Conservation (phyloP, 2,888 invertebrate species). For the Ormyrus nitidulus region DNA sequence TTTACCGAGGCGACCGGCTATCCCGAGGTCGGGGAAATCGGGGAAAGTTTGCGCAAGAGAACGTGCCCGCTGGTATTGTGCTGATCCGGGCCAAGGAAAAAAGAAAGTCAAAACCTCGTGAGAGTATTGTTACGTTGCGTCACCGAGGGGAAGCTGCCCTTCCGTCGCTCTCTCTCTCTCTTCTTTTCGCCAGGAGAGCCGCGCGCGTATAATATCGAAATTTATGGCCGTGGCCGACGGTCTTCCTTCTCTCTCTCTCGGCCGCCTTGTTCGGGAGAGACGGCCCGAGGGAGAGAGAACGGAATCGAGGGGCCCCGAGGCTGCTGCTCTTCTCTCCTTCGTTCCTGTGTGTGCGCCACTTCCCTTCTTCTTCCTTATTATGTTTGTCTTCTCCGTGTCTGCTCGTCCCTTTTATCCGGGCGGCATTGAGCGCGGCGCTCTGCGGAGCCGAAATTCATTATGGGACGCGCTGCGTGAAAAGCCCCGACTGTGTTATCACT, state of each 20-base stretch:
- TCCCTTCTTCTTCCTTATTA: constrained; percentile 55
- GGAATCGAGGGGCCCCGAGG: constrained; percentile 7
- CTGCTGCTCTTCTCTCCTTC: constrained; percentile 12
- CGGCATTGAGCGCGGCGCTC: neutral
- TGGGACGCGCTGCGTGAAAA: constrained; percentile 19
- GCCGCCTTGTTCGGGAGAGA: constrained; percentile 60
- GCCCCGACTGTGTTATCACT: constrained; percentile 42
- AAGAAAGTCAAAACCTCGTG: constrained; percentile 63
- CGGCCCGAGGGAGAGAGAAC: neutral
- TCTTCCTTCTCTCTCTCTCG: constrained; percentile 26
- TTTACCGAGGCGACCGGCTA: neutral
- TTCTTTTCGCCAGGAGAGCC: constrained; percentile 52
- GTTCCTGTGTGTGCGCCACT: constrained; percentile 6
- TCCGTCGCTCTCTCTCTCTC: constrained; percentile 22
- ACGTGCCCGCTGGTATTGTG: constrained; percentile 56
- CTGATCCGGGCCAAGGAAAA: constrained; percentile 57
- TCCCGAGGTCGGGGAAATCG: constrained; percentile 63
- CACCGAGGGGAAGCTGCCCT: constrained; percentile 43
- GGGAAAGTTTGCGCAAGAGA: constrained; percentile 69
- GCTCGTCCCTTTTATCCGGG: constrained; percentile 28
- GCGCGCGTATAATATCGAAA: constrained; percentile 73
- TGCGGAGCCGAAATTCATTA: constrained; percentile 41
- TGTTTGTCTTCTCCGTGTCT: constrained; percentile 44
- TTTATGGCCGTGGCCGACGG: constrained; percentile 68
- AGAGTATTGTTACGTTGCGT: constrained; percentile 57